phyloP scores from a whole-genome alignment of 2,888 invertebrate genomes.

The Epinotia ramella region DNA sequence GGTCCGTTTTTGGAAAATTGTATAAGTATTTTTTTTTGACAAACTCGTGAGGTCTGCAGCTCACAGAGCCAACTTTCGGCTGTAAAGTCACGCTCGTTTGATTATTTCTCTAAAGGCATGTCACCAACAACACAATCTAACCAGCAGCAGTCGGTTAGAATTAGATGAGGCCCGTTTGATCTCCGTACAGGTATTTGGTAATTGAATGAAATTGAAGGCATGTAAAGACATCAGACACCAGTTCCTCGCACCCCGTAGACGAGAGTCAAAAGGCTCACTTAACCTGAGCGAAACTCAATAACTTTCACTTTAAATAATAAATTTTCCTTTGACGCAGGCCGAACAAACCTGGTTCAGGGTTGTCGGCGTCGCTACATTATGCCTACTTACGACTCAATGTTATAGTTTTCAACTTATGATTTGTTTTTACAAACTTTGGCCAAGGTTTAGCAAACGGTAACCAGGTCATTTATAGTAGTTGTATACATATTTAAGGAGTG shows the following conservation, averaged over 20 bases:
- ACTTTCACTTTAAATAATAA: conserved; percentile 83
- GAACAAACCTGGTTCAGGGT: conserved; percentile 72
- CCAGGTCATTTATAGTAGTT: too few relatives aligned
- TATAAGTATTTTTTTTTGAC: too few relatives aligned
- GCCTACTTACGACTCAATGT: not conserved
- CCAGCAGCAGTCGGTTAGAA: conserved; percentile 34
- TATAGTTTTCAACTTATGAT: not conserved
- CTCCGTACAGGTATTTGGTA: conserved; percentile 55
- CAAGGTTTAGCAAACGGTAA: too few relatives aligned
- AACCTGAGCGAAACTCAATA: conserved; percentile 83
- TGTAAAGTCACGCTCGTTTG: too few relatives aligned
- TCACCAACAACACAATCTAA: conserved; percentile 15
- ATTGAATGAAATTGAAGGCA: conserved; percentile 62
- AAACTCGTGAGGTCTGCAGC: too few relatives aligned
- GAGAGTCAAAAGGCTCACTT: conserved; percentile 80
- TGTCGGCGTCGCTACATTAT: conserved; percentile 52
- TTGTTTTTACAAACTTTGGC: not conserved
- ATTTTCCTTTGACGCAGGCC: conserved; percentile 77
- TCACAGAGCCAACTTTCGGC: too few relatives aligned
- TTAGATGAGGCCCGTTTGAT: conserved; percentile 30
- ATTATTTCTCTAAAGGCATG: not conserved
- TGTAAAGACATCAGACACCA: conserved; percentile 65
- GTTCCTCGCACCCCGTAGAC: conserved; percentile 66
- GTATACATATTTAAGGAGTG: too few relatives aligned
- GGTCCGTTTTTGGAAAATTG: too few relatives aligned